Evolutionary conservation across 2,888 invertebrate species (phyloP), one percentile per base, ranked within the genome.

Genomic region (Taenaris catops): DNA sequence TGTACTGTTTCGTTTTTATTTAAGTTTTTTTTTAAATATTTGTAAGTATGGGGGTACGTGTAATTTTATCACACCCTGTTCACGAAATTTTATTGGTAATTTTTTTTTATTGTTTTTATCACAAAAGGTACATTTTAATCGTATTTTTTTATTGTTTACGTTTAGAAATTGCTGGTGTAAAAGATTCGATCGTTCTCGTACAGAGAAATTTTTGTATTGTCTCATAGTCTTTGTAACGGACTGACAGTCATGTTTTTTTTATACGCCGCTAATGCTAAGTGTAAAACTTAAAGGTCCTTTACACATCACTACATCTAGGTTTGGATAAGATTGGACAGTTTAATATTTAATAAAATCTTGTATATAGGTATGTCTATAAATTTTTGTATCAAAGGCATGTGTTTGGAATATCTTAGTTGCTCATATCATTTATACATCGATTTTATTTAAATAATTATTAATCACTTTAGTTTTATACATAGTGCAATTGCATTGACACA

Each of bases 391-490:
- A n/a, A n/a, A 40, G 44, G 38, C 39, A 49, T 34, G 34, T 38
- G 31, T 47, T 41, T 16, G 17, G 31, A 39, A 41, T 41, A 19
- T 32, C 46, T 41, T 50, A 52, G 49, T 61, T 72, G 79, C 79
- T 81, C 81, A 81, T 75, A 54, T 68, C 61, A 60, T 58, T 48
- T 57, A 55, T 64, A 76, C 80, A 81, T 74, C 80, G 80, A 80
- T 67, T 48, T n/a, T 70, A 64, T 56, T 63, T 57, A n/a, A n/a
- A n/a, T 26, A 41, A 37, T 34, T 56, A 39, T 47, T 19, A 17
- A 7, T 19, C n/a, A 5, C 27, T 45, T 41, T 48, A 48, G 39
- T 41, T 50, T 41, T 38, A 28, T 7, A 34, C 36, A 49, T 55
- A 41, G 43, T 48, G 51, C 50, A 50, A 51, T 51, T 53, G 50